Evolutionary conservation across 2,113 vertebrate genomes (phyloP), one percentile per base, ranked within the genome.

Genomic region (Vimba vimba): DNA sequence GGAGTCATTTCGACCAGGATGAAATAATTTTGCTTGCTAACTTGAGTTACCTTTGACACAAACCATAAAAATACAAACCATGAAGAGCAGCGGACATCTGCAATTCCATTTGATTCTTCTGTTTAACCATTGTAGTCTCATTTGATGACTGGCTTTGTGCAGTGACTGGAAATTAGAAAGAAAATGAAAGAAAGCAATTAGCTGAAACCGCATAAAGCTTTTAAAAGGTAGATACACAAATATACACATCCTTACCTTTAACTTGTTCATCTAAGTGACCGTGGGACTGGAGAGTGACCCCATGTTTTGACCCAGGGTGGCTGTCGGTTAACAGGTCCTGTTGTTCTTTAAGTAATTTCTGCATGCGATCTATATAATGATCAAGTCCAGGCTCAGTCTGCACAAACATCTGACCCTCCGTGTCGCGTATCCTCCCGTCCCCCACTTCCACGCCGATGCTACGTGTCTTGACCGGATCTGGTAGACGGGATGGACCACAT

Each of bases 361-460:
- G 97, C 87, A 98, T 96, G 0, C 92, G 96, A 82, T 98, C 97
- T 0, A 99, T 97, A 86, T 97, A 97, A 91, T 97, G 97, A 88
- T 98, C 96, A 86, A 99, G 92, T 84, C 94, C 96, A 0, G 94
- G 93, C 86, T 94, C 93, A 90, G 93, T 91, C 79, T 95, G 93
- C 43, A 57, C 45, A 79, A 76, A 66, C 60, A 87, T 59, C 19
- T 92, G 84, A 30, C 83, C 86, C 0, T 90, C 87, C 0, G 91
- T 60, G 33, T 95, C 92, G 0, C 87, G 91, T 33, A 96, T 91
- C 17, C 93, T 90, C n/a, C 96, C 96, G 0, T 93, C 95, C 0
- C 97, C 97, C 4, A 98, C 97, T 0, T 97, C 97, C 0, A 99
- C 91, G 9, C 96, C 97, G 0, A 99, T 92, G 39, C 96, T 98